Evolutionary conservation across 1,140 invertebrate genomes (phyloP).

Genomic region (Sweltsa coloradensis): DNA sequence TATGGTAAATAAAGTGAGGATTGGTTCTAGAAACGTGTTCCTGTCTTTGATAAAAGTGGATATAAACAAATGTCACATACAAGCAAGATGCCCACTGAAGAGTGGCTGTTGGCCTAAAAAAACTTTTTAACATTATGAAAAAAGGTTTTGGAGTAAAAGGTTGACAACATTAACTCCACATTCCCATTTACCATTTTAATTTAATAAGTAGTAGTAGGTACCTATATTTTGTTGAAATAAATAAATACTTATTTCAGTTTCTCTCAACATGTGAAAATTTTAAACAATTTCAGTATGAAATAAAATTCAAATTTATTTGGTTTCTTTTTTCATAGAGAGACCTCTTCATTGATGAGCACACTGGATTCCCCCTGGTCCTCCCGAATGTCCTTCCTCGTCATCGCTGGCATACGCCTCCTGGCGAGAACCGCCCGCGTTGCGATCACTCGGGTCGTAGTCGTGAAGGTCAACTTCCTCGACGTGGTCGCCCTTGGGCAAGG

Average conservation of each 20-base stretch:
- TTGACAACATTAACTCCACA: too few relatives aligned
- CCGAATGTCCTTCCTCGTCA: constrained; percentile 49
- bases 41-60: too few relatives aligned
- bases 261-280: background rate
- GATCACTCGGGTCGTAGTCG: constrained; percentile 49
- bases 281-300: background rate
- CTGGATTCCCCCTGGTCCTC: constrained; percentile 43
- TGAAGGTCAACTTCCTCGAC: constrained; percentile 73
- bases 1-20: too few relatives aligned
- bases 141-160: too few relatives aligned
- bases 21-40: too few relatives aligned
- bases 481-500: constrained; percentile 55
- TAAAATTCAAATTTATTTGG: background rate
- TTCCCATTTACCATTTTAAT: background rate
- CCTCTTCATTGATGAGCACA: constrained; percentile 52
- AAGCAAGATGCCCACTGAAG: too few relatives aligned
- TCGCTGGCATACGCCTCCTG: constrained; percentile 53
- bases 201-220: background rate
- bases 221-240: too few relatives aligned
- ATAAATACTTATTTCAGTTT: too few relatives aligned
- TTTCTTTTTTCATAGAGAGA: background rate
- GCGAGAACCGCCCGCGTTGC: constrained; percentile 27
- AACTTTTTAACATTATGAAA: too few relatives aligned
- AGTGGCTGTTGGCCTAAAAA: too few relatives aligned
- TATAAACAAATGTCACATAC: too few relatives aligned